Percentiles rank a stretch among this genome's conserved stretches.
Evolutionary conservation across 2,113 vertebrate species (phyloP).

Genomic region (Sclerurus mexicanus): DNA sequence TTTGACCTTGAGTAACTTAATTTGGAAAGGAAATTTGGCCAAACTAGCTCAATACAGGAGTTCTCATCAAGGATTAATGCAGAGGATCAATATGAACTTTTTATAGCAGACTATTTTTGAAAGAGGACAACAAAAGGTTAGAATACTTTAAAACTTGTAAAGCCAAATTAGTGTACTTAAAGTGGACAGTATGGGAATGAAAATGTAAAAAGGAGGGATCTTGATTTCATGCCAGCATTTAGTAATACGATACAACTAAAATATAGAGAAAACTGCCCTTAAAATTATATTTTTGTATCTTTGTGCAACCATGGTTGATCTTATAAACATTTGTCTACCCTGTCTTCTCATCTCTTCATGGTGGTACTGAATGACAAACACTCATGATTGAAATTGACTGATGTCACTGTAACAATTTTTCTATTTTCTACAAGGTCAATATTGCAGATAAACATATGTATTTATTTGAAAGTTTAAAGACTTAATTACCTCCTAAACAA

Average conservation of each 20-base stretch:
- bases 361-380: background rate
- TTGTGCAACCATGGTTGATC: background rate
- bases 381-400: background rate
- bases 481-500: background rate
- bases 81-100: conserved; percentile 44
- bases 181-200: background rate
- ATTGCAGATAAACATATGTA: background rate
- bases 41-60: background rate
- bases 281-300: background rate
- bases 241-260: background rate
- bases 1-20: conserved; percentile 55
- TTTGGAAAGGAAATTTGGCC: conserved; percentile 50
- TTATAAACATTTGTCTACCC: background rate
- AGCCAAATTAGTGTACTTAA: conserved; percentile 19
- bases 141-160: conserved; percentile 8
- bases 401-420: background rate
- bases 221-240: background rate
- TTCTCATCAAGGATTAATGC: conserved; percentile 50
- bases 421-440: background rate
- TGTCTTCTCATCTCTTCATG: background rate
- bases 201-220: background rate
- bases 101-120: conserved; percentile 36
- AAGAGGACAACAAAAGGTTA: conserved; percentile 55
- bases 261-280: background rate
- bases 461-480: background rate